Base-by-base conservation (phyloP, 2,888 invertebrate genomes). In the Hydraecia micacea region DNA sequence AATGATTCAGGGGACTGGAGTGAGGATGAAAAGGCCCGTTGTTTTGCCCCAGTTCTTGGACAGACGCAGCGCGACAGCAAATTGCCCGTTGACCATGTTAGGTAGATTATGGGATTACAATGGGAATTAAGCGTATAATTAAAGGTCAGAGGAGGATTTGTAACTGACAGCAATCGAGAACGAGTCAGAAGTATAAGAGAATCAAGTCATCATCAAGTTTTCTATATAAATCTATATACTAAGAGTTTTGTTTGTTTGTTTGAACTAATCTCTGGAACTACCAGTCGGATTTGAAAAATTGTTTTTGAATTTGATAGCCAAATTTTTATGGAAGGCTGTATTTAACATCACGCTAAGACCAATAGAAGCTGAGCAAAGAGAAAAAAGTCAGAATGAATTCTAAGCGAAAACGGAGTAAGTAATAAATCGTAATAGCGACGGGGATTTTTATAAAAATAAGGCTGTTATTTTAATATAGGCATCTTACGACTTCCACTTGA, bases 1-100 rank as follows among this genome's bases (percentile, higher is more conserved):
- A 95, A 95, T 96, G 95, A 95, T 94, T 94, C 92, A 92, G 93
- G 92, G 90, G 92, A 93, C 90, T 86, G 89, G 88, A 88, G 86
- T 87, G 92, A 92, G 91, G 91, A 91, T 91, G 88, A 92, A 92
- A 91, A 89, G 88, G 86, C 84, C 95, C 95, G 95, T 95, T 96
- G 92, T 88, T 92, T 92, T 91, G 94, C 86, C 93, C 93, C 88
- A 93, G 92, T 91, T 94, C 80, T 87, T 83, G 81, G 74, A 73
- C 79, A 72, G 75, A 63, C 73, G 75, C n/a, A n/a, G 75, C 74
- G 71, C 71, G 76, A 78, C 81, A 76, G 82, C 84, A 88, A 91
- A 92, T 93, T 90, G 89, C 79, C 81, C 83, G 89, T 80, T 91
- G 91, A 88, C 91, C 91, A 90, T 92, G 89, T 91, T 90, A 85